Base-by-base conservation (phyloP, 2,113 vertebrate genomes). In the Alaudala cheleensis region DNA sequence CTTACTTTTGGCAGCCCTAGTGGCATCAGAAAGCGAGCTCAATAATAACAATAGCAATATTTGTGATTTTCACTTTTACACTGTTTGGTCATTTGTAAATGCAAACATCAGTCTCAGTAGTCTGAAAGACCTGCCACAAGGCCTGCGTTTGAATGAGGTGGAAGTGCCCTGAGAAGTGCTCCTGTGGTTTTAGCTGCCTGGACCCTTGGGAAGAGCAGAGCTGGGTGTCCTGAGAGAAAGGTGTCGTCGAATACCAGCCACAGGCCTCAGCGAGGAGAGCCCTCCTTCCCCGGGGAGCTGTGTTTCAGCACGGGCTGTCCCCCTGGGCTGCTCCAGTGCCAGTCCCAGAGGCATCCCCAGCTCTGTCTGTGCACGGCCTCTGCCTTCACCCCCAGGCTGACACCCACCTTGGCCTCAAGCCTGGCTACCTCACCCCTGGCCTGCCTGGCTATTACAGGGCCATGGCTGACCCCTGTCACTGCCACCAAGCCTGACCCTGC, bases 391-490 rank as follows among this genome's bases (percentile, higher is more conserved):
- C 40, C 11, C 0, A 0, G 53, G 23, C 58, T 58, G 25, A 67
- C 0, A 1, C 22, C 13, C 56, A 58, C 5, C 5, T 11, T 11
- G 34, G 28, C 47, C 51, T 66, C 69, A 50, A 69, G 50, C 34
- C 58, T 1, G 0, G n/a, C 22, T 39, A 47, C 16, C 19, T 24
- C 49, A 72, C 6, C 21, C n/a, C 37, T 66, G 81, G 23, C 45
- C 50, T 61, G 54, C 33, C 45, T 0, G 2, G 24, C 51, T 56
- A 33, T n/a, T 51, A 13, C 0, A 0, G 61, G 28, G 12, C 34
- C 53, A 23, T 10, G 14, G 58, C 57, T 67, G 57, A 83, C 7
- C 18, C 24, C 0, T 0, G 21, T 11, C 62, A 60, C 29, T 2
- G 5, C 10, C 49, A 44, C 44, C 12, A 71, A n/a, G 39, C 18